A percentile compares a stretch with the other conserved stretches of the same genome.
Conservation (phyloP, 2,797 vertebrate genomes). For the Gadopsis bispinosus region DNA sequence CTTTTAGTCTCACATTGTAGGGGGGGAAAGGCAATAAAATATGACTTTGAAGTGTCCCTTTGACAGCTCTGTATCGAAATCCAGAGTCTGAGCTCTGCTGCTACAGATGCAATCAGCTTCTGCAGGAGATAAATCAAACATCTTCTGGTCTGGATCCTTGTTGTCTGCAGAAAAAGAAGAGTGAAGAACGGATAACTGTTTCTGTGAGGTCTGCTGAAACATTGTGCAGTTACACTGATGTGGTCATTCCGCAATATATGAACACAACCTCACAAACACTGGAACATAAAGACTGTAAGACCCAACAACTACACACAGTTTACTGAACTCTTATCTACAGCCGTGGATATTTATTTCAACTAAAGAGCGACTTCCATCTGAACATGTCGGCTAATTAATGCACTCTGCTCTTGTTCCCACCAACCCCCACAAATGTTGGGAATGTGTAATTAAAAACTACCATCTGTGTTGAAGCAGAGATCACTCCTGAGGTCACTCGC, state of each 20-base stretch:
- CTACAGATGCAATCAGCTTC: slow-evolving; percentile 2
- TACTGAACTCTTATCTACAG: slow-evolving; percentile 22
- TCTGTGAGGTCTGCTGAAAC: slow-evolving; percentile 11
- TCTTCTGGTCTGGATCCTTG: neutral
- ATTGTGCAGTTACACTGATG: slow-evolving; percentile 2
- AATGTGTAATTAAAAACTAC: slow-evolving; percentile 56
- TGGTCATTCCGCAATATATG: neutral
- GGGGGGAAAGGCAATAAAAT: neutral
- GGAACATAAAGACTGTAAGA: neutral
- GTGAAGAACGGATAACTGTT: neutral
- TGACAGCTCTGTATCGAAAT: neutral
- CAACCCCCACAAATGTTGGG: slow-evolving; percentile 28
- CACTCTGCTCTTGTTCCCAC: slow-evolving; percentile 19
- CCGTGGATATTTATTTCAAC: slow-evolving; percentile 27
- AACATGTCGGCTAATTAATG: slow-evolving; percentile 52
- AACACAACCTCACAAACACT: neutral
- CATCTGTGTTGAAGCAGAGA: slow-evolving; percentile 56
- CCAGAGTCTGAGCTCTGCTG: neutral
- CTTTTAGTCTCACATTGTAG: neutral
- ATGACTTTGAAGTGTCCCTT: neutral
- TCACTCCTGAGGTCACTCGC: slow-evolving; percentile 37
- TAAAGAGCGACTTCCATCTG: slow-evolving; percentile 46
- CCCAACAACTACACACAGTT: neutral
- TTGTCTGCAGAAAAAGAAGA: slow-evolving; percentile 15
- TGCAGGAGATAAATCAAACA: slow-evolving; percentile 15